Percentiles rank a stretch among this genome's conserved stretches.
These are phyloP conservation scores for Ceryle rudis DNA, from an alignment of 2,797 vertebrate species.

Conservation along the genomic window DNA sequence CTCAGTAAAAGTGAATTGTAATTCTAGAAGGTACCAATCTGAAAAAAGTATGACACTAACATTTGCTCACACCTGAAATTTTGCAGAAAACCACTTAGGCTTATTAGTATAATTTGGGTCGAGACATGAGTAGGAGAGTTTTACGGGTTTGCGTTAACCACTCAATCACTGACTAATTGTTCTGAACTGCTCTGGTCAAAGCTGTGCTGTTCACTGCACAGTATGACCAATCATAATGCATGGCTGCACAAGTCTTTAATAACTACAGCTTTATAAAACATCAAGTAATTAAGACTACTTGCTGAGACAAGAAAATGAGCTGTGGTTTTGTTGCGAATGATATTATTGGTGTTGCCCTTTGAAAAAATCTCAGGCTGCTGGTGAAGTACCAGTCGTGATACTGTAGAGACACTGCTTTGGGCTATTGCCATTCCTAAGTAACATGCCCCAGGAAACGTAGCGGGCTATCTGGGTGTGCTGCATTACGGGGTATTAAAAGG, in stretches of 20 bases:
- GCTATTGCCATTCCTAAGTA: neutral
- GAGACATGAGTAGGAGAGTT: neutral
- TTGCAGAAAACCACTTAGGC: neutral
- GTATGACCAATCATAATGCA: neutral
- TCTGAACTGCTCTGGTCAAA: neutral
- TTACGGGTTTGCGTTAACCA: neutral
- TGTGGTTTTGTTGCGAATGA: neutral
- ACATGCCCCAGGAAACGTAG: neutral
- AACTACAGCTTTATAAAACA: neutral
- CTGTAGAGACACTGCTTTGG: neutral
- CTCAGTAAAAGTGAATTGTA: neutral
- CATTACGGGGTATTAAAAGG: neutral
- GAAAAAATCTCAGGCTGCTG: neutral
- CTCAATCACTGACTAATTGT: neutral
- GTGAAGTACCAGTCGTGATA: neutral
- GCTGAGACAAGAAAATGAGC: neutral
- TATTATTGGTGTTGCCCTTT: neutral
- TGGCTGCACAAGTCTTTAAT: neutral
- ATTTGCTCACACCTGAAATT: neutral
- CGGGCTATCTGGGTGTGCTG: neutral
- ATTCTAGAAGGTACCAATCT: neutral
- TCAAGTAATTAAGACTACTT: neutral
- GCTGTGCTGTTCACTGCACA: neutral
- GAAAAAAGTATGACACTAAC: neutral
- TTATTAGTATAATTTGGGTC: neutral